These are phyloP conservation scores for Glareola pratincola DNA, from an alignment of 2,113 vertebrate species.

Conservation along the genomic window DNA sequence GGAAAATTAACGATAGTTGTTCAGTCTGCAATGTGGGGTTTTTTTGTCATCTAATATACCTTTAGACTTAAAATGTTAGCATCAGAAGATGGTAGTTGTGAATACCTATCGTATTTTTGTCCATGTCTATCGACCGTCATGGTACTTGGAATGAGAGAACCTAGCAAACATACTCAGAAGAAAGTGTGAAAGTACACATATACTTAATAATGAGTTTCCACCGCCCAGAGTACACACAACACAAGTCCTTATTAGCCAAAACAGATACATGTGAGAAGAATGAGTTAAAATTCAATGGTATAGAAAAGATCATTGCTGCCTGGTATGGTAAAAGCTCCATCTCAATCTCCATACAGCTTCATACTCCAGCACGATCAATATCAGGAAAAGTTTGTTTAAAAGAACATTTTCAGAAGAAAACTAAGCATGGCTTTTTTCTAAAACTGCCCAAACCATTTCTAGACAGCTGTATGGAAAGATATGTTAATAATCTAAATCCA, in stretches of 20 bases:
- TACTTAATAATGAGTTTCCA: background rate
- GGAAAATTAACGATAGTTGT: background rate
- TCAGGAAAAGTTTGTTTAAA: background rate
- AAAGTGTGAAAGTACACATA: background rate
- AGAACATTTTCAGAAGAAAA: background rate
- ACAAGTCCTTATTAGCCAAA: background rate
- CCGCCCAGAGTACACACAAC: background rate
- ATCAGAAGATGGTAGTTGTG: background rate
- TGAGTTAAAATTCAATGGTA: background rate
- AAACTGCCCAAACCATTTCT: background rate
- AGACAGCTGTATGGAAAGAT: background rate
- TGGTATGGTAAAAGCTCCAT: background rate
- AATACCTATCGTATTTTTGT: background rate
- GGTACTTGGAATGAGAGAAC: background rate
- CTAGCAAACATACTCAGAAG: background rate
- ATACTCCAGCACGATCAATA: background rate
- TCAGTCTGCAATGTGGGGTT: background rate
- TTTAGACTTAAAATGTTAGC: background rate
- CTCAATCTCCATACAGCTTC: rapidly evolving
- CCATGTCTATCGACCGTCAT: background rate
- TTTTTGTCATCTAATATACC: background rate
- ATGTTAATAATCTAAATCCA: background rate
- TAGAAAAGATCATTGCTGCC: background rate
- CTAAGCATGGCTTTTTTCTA: background rate
- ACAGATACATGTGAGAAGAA: background rate